These are phyloP conservation scores for Hyperoplus immaculatus DNA, from an alignment of 2,797 vertebrate genomes.

Conservation along the genomic window DNA sequence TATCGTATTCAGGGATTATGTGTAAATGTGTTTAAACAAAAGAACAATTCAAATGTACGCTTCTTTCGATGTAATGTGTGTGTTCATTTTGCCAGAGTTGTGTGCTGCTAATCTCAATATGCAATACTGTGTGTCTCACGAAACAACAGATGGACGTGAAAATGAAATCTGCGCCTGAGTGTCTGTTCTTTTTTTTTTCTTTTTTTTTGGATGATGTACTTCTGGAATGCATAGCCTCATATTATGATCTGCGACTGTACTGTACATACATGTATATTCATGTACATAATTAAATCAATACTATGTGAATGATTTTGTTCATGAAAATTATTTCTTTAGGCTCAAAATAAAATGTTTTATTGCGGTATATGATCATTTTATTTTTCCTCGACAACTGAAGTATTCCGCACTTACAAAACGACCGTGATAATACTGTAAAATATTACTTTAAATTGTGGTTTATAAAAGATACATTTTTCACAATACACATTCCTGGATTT, in stretches of 20 bases:
- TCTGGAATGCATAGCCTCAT: constrained; percentile 85
- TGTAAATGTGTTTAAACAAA: constrained; percentile 73
- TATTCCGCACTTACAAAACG: not conserved
- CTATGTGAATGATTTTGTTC: constrained; percentile 61
- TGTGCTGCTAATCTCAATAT: constrained; percentile 84
- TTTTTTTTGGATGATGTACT: constrained; percentile 76
- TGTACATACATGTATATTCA: constrained; percentile 86
- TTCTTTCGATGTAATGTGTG: constrained; percentile 63
- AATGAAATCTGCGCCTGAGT: constrained; percentile 66
- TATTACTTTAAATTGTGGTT: not conserved
- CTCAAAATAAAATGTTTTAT: not conserved
- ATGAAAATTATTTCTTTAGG: constrained; percentile 39
- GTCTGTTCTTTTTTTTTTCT: constrained; percentile 70
- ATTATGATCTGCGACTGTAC: constrained; percentile 80
- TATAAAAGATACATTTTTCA: not conserved
- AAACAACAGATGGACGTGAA: constrained; percentile 46
- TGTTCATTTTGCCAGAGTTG: constrained; percentile 74
- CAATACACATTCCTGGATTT: not conserved
- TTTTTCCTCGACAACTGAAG: not conserved
- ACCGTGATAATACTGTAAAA: not conserved
- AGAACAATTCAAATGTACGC: constrained; percentile 54
- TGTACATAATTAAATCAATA: constrained; percentile 87
- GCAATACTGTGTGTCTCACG: constrained; percentile 76
- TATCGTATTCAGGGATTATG: constrained; percentile 84
- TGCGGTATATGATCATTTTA: not conserved